phyloP scores from a whole-genome alignment of 2,888 invertebrate genomes.

The Urechis unicinctus region DNA sequence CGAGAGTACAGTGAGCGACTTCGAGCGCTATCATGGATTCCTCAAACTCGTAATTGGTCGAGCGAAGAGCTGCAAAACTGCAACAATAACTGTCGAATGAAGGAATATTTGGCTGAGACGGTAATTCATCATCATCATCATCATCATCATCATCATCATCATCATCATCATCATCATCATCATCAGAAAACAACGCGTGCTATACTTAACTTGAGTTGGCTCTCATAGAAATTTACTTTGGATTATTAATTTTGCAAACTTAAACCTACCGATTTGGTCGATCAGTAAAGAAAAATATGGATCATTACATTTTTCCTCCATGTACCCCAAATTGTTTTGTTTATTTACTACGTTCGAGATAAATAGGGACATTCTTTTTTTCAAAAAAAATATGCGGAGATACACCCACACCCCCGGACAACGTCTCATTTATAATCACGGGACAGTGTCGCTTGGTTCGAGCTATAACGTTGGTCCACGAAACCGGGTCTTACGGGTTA shows the following conservation, averaged over 20 bases:
- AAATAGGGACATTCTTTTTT: too few relatives aligned
- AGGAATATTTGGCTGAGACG: slow-evolving; percentile 23
- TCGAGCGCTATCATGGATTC: slow-evolving; percentile 20
- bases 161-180: too few relatives aligned
- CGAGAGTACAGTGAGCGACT: slow-evolving; percentile 21
- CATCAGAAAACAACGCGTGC: too few relatives aligned
- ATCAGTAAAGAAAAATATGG: background rate
- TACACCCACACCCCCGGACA: slow-evolving; percentile 14
- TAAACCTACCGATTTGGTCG: background rate
- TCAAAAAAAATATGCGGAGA: slow-evolving; percentile 16
- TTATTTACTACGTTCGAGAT: too few relatives aligned
- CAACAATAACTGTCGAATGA: slow-evolving; percentile 22
- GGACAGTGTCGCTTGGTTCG: slow-evolving; percentile 26
- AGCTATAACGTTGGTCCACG: slow-evolving; percentile 20
- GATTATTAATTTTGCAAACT: background rate
- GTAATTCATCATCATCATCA: slow-evolving; percentile 20
- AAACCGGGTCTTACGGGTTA: too few relatives aligned
- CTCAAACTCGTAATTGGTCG: slow-evolving; percentile 22
- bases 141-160: too few relatives aligned
- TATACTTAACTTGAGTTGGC: too few relatives aligned
- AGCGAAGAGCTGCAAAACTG: slow-evolving; percentile 22
- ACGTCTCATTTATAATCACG: slow-evolving; percentile 24
- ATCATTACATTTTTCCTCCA: too few relatives aligned
- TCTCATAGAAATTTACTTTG: too few relatives aligned
- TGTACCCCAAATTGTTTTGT: too few relatives aligned